Percentiles rank a stretch among this genome's conserved stretches.
Conservation (phyloP, 2,888 invertebrate species). For the Pristionchus maxplancki region DNA sequence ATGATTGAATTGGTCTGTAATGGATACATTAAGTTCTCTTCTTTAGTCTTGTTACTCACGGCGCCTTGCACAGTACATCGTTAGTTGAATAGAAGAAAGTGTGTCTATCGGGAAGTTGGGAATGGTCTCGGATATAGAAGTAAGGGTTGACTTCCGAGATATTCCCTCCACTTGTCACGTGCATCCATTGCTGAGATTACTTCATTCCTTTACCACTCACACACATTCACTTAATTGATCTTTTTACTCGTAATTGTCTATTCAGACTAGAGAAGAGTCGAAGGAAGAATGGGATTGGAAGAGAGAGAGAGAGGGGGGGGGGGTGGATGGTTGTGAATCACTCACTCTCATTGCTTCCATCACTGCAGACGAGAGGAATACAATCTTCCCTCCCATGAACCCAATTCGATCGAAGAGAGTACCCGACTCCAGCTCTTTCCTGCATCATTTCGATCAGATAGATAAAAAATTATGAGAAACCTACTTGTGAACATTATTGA, state of each 20-base stretch:
- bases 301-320: neutral
- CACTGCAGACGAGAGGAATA: conserved; percentile 1
- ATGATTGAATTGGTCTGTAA: conserved; percentile 3
- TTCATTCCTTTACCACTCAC: neutral
- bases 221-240: neutral
- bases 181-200: neutral
- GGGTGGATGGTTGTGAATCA: neutral
- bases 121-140: conserved; percentile 4
- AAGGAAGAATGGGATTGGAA: neutral
- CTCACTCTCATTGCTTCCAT: conserved; percentile 26
- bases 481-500: conserved; percentile 24
- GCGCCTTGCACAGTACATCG: neutral
- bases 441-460: neutral
- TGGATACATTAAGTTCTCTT: neutral
- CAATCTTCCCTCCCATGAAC: conserved; percentile 6
- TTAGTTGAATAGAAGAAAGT: neutral
- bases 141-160: conserved; percentile 34
- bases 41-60: neutral
- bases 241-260: neutral
- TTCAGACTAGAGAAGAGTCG: neutral
- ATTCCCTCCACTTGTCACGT: conserved; percentile 22
- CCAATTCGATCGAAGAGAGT: neutral
- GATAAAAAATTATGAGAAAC: neutral
- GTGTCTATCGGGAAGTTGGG: conserved; percentile 24
- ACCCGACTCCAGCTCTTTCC: neutral